Conservation (phyloP, 2,888 invertebrate genomes). For the Synergus gifuensis region DNA sequence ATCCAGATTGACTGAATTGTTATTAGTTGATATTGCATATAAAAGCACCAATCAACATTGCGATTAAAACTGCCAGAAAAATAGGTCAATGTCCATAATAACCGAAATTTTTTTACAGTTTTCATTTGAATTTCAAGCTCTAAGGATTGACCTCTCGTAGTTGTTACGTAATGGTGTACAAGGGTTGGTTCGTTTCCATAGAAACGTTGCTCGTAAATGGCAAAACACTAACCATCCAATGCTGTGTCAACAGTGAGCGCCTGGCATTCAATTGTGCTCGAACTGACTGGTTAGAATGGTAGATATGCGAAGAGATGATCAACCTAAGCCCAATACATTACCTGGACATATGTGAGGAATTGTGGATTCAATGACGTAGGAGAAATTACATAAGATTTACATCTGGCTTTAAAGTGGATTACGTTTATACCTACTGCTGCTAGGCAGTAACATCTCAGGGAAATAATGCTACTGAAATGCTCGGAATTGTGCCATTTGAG, state of each 20-base stretch:
- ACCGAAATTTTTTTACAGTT: background rate
- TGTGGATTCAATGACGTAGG: constrained; percentile 6
- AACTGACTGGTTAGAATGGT: constrained; percentile 18
- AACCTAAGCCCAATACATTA: constrained; percentile 4
- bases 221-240: constrained; percentile 21
- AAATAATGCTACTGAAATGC: background rate
- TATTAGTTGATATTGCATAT: background rate
- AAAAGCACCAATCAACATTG: background rate
- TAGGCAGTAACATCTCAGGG: too few species aligned
- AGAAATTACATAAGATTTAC: constrained; percentile 30
- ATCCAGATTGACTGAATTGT: background rate
- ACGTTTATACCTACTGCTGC: background rate
- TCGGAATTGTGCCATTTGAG: too few species aligned
- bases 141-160: constrained; percentile 5
- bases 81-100: background rate
- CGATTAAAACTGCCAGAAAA: background rate
- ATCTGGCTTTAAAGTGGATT: constrained; percentile 24
- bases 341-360: constrained; percentile 23
- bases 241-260: constrained; percentile 19
- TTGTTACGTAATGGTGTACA: background rate
- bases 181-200: constrained; percentile 37
- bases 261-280: constrained; percentile 36
- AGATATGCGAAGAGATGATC: constrained; percentile 18
- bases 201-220: constrained; percentile 31
- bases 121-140: background rate